These are phyloP conservation scores for Emydocephalus ijimae DNA, from an alignment of 2,113 vertebrate genomes.

Conservation along the genomic window DNA sequence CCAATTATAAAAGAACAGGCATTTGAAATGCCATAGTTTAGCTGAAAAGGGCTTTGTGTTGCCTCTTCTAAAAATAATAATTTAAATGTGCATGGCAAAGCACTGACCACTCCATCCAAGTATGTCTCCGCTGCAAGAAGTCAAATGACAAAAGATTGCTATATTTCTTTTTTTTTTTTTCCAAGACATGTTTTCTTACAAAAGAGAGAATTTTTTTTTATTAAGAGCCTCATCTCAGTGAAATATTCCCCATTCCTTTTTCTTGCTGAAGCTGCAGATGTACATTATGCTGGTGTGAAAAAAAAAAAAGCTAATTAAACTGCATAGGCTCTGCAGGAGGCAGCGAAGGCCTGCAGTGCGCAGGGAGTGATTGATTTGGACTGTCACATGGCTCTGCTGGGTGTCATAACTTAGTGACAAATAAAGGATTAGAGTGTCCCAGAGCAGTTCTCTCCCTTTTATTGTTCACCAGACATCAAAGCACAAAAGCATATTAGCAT, in stretches of 20 bases:
- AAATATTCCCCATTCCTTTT: conserved; percentile 65
- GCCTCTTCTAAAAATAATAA: background rate
- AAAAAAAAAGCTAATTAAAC: conserved; percentile 81
- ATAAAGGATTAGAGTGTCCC: conserved; percentile 81
- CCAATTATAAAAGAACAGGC: conserved; percentile 52
- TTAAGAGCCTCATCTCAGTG: conserved; percentile 62
- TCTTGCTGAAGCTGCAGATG: conserved; percentile 77
- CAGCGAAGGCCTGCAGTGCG: conserved; percentile 67
- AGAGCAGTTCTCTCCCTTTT: conserved; percentile 73
- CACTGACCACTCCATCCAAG: conserved; percentile 48
- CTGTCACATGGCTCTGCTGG: conserved; percentile 80
- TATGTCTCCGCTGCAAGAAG: conserved; percentile 55
- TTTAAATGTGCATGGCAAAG: conserved; percentile 54
- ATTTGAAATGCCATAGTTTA: conserved; percentile 56
- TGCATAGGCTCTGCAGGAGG: conserved; percentile 72
- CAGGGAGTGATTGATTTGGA: conserved; percentile 76
- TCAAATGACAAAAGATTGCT: conserved; percentile 70
- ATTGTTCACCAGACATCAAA: conserved; percentile 90
- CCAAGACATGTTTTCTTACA: conserved; percentile 41
- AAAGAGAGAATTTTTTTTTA: conserved; percentile 58
- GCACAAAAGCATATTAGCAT: conserved; percentile 86
- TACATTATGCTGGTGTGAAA: conserved; percentile 66
- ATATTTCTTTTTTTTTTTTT: conserved; percentile 66
- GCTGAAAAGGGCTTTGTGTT: conserved; percentile 48
- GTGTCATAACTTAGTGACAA: conserved; percentile 82